Evolutionary conservation across 2,797 vertebrate species (phyloP).

Genomic region (Crax fasciolata): DNA sequence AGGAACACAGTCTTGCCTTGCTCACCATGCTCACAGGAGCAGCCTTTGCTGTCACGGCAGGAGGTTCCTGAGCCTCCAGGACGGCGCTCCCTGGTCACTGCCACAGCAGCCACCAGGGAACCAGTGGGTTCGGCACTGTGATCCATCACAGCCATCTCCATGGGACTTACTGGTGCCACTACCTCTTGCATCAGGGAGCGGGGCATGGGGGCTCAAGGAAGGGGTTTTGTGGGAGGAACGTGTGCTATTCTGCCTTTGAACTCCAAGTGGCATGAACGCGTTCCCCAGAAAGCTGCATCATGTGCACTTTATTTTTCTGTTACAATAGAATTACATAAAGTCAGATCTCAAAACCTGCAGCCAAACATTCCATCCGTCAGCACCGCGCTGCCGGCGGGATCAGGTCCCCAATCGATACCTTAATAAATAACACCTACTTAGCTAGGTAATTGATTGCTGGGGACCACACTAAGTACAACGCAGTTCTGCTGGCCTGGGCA

Average conservation of each 20-base stretch:
- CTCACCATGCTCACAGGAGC: background rate
- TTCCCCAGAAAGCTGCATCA: background rate
- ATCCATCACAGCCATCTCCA: too few species aligned
- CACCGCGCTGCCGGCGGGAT: background rate
- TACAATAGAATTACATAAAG: background rate
- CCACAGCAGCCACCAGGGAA: constrained; percentile 15
- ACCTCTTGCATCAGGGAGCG: background rate
- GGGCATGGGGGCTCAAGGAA: background rate
- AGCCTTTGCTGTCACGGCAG: fast-evolving
- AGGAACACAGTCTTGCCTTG: background rate
- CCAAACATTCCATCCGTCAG: background rate
- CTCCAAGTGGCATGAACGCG: background rate
- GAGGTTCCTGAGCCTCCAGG: background rate
- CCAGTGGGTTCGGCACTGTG: too few species aligned
- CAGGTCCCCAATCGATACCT: constrained; percentile 39
- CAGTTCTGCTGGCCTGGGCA: constrained; percentile 32
- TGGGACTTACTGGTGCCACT: too few species aligned
- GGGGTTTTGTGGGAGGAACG: background rate
- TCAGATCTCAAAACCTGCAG: background rate
- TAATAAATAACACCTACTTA: constrained; percentile 53
- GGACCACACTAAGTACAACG: background rate
- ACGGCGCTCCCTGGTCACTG: background rate
- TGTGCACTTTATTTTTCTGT: background rate
- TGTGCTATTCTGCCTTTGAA: background rate
- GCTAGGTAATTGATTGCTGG: constrained; percentile 27